These are phyloP conservation scores for Porites divaricata DNA, from an alignment of 92 coral and sea anemone genomes.

Conservation along the genomic window DNA sequence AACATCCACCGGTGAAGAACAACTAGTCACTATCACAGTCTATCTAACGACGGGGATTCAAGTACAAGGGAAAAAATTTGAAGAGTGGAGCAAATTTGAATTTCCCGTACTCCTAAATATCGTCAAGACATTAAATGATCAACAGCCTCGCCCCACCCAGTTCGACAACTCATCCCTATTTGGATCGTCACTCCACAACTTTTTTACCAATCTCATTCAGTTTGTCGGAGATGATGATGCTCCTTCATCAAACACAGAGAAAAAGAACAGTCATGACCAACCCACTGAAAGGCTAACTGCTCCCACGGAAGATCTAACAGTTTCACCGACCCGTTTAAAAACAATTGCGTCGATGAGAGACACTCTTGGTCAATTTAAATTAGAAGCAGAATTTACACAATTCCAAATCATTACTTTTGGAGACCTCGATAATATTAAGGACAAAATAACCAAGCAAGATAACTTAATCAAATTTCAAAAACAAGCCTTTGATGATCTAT, in stretches of 20 bases:
- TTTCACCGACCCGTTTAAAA: background rate
- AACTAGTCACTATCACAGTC: no score
- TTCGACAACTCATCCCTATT: no score
- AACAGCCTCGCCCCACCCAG: no score
- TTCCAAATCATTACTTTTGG: background rate
- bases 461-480: background rate
- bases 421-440: background rate
- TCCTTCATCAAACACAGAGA: background rate
- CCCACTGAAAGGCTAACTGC: background rate
- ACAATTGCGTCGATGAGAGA: background rate
- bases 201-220: background rate
- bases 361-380: background rate
- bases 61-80: no score
- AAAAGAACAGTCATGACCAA: no score
- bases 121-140: no score
- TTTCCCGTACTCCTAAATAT: no score
- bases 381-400: background rate
- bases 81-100: no score
- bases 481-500: background rate
- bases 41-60: no score
- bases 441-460: background rate
- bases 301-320: background rate
- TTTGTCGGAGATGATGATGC: background rate
- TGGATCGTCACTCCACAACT: no score
- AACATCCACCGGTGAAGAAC: no score